Base-by-base conservation (phyloP, 2,113 vertebrate genomes). In the Solea senegalensis region DNA sequence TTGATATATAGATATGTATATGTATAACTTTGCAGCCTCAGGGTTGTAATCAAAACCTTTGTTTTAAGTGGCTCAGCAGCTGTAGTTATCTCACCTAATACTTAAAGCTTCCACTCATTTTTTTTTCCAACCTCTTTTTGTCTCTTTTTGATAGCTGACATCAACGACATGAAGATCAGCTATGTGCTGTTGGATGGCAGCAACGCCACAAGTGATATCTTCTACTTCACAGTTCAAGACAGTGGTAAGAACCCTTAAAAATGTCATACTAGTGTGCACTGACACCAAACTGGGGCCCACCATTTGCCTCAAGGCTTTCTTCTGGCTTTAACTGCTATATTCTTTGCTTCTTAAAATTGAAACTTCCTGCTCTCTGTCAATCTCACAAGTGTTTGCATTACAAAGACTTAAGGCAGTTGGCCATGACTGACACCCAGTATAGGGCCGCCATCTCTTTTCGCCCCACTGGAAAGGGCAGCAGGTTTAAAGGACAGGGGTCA, bases 211-310 rank as follows among this genome's bases (percentile, higher is more conserved):
- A 92, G 91, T 62, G 95, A 96, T 40, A 90, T 93, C 74, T 96
- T 97, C 88, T 95, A 92, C 88, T 96, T 98, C 82, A 94, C 92
- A 11, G 79, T 95, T 52, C 93, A 96, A 92, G 95, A 96, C 84
- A 91, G 72, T 4, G 94, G 95, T 97, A 94, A 87, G 95, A 74
- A 68, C 26, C 16, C 45, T 76, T 54, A 27, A 46, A 67, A 54
- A 48, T 77, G 49, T 77, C 50, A 69, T 44, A 50, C 46, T 66
- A 44, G 3, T 63, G 28, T 43, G 49, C 8, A 51, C 21, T 63
- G 65, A 80, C 52, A 77, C 44, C 59, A 76, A 84, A 67, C 49
- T 49, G 11, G 16, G 34, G 43, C 34, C 9, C 27, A 41, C 54
- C 72, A 45, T 55, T 46, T 60, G 43, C 71, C 57, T 8, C 2